Base-by-base conservation (phyloP, 2,888 invertebrate genomes). In the Lycia hirtaria region DNA sequence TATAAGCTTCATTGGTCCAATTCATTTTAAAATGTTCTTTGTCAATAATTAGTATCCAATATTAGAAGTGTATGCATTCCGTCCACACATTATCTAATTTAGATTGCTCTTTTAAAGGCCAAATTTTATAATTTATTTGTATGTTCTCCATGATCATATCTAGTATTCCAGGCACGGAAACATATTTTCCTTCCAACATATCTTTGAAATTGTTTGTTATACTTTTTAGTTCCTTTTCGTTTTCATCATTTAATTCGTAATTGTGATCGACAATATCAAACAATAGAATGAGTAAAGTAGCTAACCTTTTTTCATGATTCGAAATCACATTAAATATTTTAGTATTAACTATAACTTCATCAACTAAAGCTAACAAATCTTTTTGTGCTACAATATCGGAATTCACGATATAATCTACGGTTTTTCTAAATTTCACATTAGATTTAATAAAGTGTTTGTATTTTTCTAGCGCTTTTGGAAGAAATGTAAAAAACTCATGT, bases 111-210 rank as follows among this genome's bases (percentile, higher is more conserved):
- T 69, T 61, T 6, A 72, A 37, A 2, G 81, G 75, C 83, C 83
- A 85, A 41, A 69, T 67, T 56, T 71, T 71, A 15, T 76, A 43
- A 66, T 83, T 83, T 1, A 68, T 1, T 45, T 71, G 60, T 68
- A 84, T 73, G 52, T 83, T 82, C 17, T 77, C 65, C 0, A 78
- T 53, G 19, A 83, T 67, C 0, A 50, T 55, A 43, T 77, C 69
- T 4, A 80, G 33, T 20, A 75, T 47, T 14, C 37, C 3, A 6
- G 32, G 14, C 3, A 54, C 35, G n/a, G 38, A 12, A 3, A 38
- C 7, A 33, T 40, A 6, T 14, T 41, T 48, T 3, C 66, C 68
- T 7, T 62, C 62, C 4, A 62, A 17, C 71, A 70, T 72, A 24
- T 62, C 53, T 4, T 32, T 45, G 5, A 81, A 49, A 57, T 69